A percentile compares a stretch with the other conserved stretches of the same genome.
phyloP scores from a whole-genome alignment of 1,140 invertebrate genomes.

The Tribolium castaneum region DNA sequence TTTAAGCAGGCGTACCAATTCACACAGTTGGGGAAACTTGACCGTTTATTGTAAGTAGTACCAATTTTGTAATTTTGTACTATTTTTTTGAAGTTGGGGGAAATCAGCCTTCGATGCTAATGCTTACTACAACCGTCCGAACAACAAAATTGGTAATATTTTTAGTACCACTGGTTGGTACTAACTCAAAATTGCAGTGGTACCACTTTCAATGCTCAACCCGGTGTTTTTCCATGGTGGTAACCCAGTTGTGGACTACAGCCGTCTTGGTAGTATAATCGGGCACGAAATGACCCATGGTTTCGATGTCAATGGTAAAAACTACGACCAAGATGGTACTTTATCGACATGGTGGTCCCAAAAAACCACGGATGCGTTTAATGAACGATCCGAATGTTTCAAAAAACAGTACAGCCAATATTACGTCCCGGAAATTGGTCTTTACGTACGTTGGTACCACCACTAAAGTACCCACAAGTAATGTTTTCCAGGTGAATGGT shows the following conservation, averaged over 20 bases:
- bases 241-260: slow-evolving; percentile 63
- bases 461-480: background rate
- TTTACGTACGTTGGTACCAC: slow-evolving; percentile 51
- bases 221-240: slow-evolving; percentile 57
- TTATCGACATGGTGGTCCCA: slow-evolving; percentile 67
- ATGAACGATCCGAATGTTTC: slow-evolving; percentile 72
- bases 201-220: slow-evolving; percentile 58
- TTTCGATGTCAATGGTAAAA: slow-evolving; percentile 67
- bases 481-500: slow-evolving; percentile 45
- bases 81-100: slow-evolving; percentile 56
- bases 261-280: slow-evolving; percentile 69
- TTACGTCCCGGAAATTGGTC: slow-evolving; percentile 66
- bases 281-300: slow-evolving; percentile 74
- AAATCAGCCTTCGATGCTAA: slow-evolving; percentile 58
- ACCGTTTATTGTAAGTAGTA: slow-evolving; percentile 53
- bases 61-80: background rate
- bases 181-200: slow-evolving; percentile 43
- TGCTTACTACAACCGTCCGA: slow-evolving; percentile 58
- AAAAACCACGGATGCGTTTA: slow-evolving; percentile 63
- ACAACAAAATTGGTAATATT: slow-evolving; percentile 58
- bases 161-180: slow-evolving; percentile 35
- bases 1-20: slow-evolving; percentile 56
- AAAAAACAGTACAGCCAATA: slow-evolving; percentile 70
- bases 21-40: slow-evolving; percentile 48
- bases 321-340: slow-evolving; percentile 67